Conservation (phyloP, 2,797 vertebrate genomes). For the Muscicapa striata region DNA sequence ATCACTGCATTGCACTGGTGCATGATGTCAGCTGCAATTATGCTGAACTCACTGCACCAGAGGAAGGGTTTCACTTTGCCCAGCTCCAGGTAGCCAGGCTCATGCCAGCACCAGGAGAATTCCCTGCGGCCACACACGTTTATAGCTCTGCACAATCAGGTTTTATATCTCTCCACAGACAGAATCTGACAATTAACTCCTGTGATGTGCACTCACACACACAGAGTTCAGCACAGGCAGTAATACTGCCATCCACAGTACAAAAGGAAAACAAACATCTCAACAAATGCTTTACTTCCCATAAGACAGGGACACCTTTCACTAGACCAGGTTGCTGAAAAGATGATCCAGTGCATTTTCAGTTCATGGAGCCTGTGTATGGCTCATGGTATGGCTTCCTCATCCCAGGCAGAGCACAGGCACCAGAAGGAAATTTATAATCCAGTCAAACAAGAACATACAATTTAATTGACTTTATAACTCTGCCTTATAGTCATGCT, state of each 20-base stretch:
- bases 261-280: neutral
- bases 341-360: neutral
- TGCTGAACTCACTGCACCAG: neutral
- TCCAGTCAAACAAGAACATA: neutral
- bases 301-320: neutral
- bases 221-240: neutral
- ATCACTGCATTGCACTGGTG: conserved; percentile 28
- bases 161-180: conserved; percentile 31
- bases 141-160: conserved; percentile 40
- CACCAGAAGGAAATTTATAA: neutral
- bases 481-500: neutral
- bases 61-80: neutral
- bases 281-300: neutral
- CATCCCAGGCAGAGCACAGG: neutral
- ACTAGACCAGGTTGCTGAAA: neutral
- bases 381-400: neutral
- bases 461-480: neutral
- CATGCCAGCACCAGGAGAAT: neutral
- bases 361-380: neutral
- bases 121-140: neutral
- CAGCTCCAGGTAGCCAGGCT: neutral
- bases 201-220: conserved; percentile 37
- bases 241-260: neutral
- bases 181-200: conserved; percentile 57
- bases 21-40: neutral